Evolutionary conservation across 2,797 vertebrate species (phyloP).

Genomic region (Euthynnus affinis): DNA sequence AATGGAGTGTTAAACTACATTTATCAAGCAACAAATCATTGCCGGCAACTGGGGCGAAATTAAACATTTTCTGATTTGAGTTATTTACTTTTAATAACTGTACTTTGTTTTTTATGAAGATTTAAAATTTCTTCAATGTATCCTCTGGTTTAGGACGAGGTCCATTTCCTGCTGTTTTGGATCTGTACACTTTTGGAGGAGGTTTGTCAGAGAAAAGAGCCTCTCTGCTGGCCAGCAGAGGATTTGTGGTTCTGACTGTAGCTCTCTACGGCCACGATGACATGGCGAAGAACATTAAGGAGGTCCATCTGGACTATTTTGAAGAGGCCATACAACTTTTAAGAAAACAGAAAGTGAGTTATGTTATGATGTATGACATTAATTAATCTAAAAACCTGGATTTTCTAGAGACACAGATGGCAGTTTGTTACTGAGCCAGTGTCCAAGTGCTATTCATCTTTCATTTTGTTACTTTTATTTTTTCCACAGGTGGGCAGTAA

Average conservation of each 20-base stretch:
- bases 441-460: too few relatives aligned
- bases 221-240: constrained; percentile 85
- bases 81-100: too few relatives aligned
- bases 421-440: too few relatives aligned
- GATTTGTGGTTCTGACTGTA: constrained; percentile 85
- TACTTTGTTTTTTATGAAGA: too few relatives aligned
- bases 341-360: constrained; percentile 78
- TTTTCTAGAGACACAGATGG: not conserved
- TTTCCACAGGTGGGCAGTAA: constrained; percentile 73
- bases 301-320: constrained; percentile 85
- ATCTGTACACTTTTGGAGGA: constrained; percentile 78
- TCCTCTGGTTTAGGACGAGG: constrained; percentile 77
- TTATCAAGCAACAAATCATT: too few relatives aligned
- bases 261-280: constrained; percentile 78
- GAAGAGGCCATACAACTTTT: constrained; percentile 84
- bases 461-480: not conserved
- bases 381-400: not conserved
- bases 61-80: too few relatives aligned
- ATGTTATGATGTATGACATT: too few relatives aligned
- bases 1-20: too few relatives aligned
- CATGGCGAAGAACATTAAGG: constrained; percentile 67
- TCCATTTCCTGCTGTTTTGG: constrained; percentile 87
- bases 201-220: constrained; percentile 83
- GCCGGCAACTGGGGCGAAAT: too few relatives aligned
- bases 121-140: not conserved